These are phyloP conservation scores for Poecilia gillii DNA, from an alignment of 2,797 vertebrate genomes.

Conservation along the genomic window DNA sequence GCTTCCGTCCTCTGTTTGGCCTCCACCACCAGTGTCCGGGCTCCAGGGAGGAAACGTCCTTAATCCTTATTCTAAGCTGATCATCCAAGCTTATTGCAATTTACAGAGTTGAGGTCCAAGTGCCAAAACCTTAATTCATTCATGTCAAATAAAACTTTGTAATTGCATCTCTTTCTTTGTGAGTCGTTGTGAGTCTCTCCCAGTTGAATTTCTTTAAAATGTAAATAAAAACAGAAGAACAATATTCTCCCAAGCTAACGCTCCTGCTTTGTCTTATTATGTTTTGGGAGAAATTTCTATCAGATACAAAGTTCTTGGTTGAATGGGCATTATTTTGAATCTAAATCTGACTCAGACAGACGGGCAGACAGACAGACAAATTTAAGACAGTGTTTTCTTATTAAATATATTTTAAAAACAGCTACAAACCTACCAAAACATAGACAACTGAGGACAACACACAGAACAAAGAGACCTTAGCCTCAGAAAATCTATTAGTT, in stretches of 20 bases:
- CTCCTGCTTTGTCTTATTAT: background rate
- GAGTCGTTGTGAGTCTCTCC: no score
- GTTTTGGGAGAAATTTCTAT: background rate
- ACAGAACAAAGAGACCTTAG: background rate
- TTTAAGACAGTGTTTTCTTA: background rate
- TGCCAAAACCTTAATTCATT: no score
- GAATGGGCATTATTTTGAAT: background rate
- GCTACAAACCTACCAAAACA: background rate
- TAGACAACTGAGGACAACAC: background rate
- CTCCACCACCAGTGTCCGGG: no score
- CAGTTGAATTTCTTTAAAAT: background rate
- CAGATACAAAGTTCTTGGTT: background rate
- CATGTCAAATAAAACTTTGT: no score
- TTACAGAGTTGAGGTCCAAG: no score
- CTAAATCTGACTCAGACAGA: background rate
- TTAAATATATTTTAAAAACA: background rate
- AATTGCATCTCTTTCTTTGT: no score
- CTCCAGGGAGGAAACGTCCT: no score
- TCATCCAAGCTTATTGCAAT: no score
- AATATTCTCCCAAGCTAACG: background rate
- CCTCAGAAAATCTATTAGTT: no score
- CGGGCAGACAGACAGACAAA: background rate
- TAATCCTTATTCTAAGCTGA: no score
- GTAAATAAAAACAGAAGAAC: background rate
- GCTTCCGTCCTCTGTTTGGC: no score